Evolutionary conservation across 2,888 invertebrate species (phyloP), one percentile per base, ranked within the genome.

Genomic region (Trimorus sp.): DNA sequence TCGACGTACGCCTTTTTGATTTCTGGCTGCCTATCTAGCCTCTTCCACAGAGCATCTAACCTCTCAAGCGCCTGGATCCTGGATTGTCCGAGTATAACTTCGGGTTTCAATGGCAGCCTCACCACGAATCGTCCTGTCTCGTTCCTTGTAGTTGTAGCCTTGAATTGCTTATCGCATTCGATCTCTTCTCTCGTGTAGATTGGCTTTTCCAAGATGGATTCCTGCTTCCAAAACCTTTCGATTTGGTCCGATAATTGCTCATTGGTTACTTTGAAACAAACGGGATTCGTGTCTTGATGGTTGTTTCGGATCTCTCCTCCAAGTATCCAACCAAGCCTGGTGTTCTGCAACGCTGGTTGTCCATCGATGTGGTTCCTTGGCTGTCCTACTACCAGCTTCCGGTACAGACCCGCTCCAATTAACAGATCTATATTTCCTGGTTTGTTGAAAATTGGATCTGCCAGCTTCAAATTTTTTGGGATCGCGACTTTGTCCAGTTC

Each of bases 71-170:
- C 70, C n/a, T 37, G 51, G 8, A 1, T 38, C 36, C 3, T 14
- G 8, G 63, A 63, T 5, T 63, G 37, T 14, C 73, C 73, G 0
- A 74, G 38, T 7, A 37, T 74, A 4, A 74, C 49, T 15, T 63
- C 65, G 0, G 74, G 37, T 14, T 51, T 63, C 8, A 42, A 15
- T 6, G 82, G 83, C n/a, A 85, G 59, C 15, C 76, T 74, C 2
- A 85, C 84, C 9, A 82, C 70, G 26, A 78, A 84, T 56, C 80
- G 36, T 7, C 80, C 81, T 11, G 49, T 54, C 1, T n/a, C 4
- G 36, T 81, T 68, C 36, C 77, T 74, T 37, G 42, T 26, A 6
- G 54, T 54, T 40, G 62, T 73, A 6, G 62, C 36, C 3, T 6
- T 7, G 42, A 79, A 81, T 9, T 69, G 49, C 38, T 79, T 53